Conservation (phyloP, 2,888 invertebrate genomes). For the Drosophila suboccidentalis region DNA sequence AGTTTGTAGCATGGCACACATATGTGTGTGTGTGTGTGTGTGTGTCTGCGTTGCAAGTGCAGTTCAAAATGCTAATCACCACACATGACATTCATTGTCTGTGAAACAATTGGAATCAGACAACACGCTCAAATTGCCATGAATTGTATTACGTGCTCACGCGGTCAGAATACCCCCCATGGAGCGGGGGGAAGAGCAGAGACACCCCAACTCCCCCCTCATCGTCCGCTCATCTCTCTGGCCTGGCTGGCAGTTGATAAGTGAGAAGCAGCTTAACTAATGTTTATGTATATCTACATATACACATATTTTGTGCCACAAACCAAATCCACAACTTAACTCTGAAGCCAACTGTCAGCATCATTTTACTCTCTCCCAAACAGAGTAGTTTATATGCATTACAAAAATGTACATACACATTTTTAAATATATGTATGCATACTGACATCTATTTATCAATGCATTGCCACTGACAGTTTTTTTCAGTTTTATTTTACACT, state of each 20-base stretch:
- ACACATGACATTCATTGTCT: slow-evolving; percentile 80
- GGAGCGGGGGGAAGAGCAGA: background rate
- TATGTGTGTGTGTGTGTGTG: slow-evolving; percentile 3
- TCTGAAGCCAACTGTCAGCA: slow-evolving; percentile 13
- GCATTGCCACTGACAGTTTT: background rate
- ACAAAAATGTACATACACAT: background rate
- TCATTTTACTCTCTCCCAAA: slow-evolving; percentile 13
- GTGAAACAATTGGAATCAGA: slow-evolving; percentile 74
- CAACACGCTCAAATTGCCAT: slow-evolving; percentile 66
- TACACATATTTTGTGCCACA: slow-evolving; percentile 5
- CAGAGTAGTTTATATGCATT: background rate
- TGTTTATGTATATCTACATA: slow-evolving; percentile 27
- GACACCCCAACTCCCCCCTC: background rate
- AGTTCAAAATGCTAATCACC: slow-evolving; percentile 77
- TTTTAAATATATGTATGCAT: background rate
- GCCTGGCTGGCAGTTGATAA: slow-evolving; percentile 22
- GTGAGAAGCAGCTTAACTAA: slow-evolving; percentile 34
- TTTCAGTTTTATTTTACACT: background rate
- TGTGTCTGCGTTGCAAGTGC: slow-evolving; percentile 34
- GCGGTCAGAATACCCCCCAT: slow-evolving; percentile 10
- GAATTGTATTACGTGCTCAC: slow-evolving; percentile 68
- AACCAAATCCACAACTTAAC: slow-evolving; percentile 14
- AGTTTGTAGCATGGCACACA: slow-evolving; percentile 5
- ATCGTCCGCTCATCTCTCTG: background rate
- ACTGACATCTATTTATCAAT: slow-evolving; percentile 3